Percentiles rank a stretch among this genome's conserved stretches.
Evolutionary conservation across 2,888 invertebrate species (phyloP).

Genomic region (Alsophila aescularia): DNA sequence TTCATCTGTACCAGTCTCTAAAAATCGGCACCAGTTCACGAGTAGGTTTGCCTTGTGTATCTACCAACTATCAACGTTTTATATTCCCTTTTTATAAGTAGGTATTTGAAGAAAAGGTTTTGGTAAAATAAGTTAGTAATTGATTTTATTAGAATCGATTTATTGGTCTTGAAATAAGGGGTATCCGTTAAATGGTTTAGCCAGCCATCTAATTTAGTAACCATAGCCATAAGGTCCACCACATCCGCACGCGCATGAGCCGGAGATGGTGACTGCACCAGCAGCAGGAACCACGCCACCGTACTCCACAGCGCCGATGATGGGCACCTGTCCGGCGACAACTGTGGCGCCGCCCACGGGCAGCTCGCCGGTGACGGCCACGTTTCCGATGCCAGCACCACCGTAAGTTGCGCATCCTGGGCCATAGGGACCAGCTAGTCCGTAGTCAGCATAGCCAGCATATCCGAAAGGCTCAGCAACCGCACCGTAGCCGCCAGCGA

Average conservation of each 20-base stretch:
- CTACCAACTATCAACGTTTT: too few species aligned
- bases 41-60: too few species aligned
- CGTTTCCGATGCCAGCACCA: slow-evolving; percentile 28
- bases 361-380: slow-evolving; percentile 47
- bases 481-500: neutral
- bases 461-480: slow-evolving; percentile 35
- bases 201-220: too few species aligned
- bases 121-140: neutral
- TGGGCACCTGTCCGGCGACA: slow-evolving; percentile 44
- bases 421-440: slow-evolving; percentile 12
- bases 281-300: slow-evolving; percentile 38
- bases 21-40: too few species aligned
- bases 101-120: too few species aligned
- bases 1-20: too few species aligned
- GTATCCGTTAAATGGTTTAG: too few species aligned
- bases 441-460: slow-evolving; percentile 11
- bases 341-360: slow-evolving; percentile 47
- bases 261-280: slow-evolving; percentile 41
- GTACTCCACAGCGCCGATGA: slow-evolving; percentile 46
- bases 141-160: neutral
- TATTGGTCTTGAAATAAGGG: neutral
- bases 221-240: neutral
- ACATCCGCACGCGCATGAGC: slow-evolving; percentile 39
- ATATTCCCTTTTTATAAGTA: too few species aligned
- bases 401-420: slow-evolving; percentile 19